Evolutionary conservation across 2,888 invertebrate species (phyloP).

Genomic region (Cotesia congregata): DNA sequence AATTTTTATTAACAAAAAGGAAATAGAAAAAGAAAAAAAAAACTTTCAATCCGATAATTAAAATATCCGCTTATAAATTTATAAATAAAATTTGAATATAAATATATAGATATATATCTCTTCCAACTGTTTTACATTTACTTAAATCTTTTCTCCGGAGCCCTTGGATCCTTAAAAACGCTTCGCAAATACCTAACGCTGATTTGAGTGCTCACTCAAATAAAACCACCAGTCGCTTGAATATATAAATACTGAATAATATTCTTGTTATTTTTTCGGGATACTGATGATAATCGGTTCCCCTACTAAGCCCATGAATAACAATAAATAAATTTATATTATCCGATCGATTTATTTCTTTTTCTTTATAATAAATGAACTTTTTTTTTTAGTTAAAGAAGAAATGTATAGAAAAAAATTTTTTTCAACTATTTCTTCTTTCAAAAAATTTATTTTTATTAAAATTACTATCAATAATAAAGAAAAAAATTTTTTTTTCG

Average conservation of each 20-base stretch:
- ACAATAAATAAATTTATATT: too few relatives aligned
- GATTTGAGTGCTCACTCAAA: constrained; percentile 39
- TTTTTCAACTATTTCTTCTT: too few relatives aligned
- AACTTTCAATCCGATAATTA: constrained; percentile 10
- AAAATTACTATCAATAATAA: too few relatives aligned
- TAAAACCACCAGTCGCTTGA: not conserved
- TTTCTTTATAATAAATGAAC: too few relatives aligned
- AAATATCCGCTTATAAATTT: not conserved
- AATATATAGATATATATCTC: too few relatives aligned
- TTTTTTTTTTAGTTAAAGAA: too few relatives aligned
- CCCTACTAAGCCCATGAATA: too few relatives aligned
- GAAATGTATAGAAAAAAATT: too few relatives aligned
- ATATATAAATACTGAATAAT: not conserved
- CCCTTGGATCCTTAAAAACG: not conserved
- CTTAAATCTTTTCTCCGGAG: not conserved
- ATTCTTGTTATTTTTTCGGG: not conserved
- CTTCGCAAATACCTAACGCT: constrained; percentile 25
- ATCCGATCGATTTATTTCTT: too few relatives aligned
- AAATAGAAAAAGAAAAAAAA: not conserved
- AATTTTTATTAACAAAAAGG: not conserved
- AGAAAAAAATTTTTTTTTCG: too few relatives aligned
- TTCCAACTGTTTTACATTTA: not conserved
- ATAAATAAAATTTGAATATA: not conserved
- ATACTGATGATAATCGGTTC: too few relatives aligned
- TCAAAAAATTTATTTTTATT: too few relatives aligned